phyloP scores from a whole-genome alignment of 2,888 invertebrate genomes.

The Hyposoter dolosus region DNA sequence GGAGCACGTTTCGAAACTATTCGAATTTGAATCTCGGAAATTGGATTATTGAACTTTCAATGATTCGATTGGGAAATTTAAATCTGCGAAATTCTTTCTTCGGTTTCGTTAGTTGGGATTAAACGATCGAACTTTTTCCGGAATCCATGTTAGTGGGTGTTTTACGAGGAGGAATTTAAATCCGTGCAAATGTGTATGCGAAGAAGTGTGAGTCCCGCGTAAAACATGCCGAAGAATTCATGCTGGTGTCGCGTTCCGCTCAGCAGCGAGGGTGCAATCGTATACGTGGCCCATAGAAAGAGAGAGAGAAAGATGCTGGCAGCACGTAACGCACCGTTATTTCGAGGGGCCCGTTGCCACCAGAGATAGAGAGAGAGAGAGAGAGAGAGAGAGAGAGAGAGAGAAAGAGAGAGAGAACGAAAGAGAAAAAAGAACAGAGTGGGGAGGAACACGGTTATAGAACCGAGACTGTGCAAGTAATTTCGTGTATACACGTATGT shows the following conservation, averaged over 20 bases:
- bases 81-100: neutral
- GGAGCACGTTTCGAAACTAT: neutral
- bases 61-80: neutral
- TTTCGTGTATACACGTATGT: neutral
- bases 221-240: slow-evolving; percentile 34
- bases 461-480: slow-evolving; percentile 42
- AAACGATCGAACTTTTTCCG: neutral
- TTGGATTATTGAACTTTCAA: neutral
- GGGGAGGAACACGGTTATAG: slow-evolving; percentile 58
- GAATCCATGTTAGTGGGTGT: slow-evolving; percentile 35
- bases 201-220: slow-evolving; percentile 22
- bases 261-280: slow-evolving; percentile 41
- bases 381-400: slow-evolving; percentile 14
- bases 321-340: slow-evolving; percentile 78
- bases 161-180: slow-evolving; percentile 48
- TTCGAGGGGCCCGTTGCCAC: slow-evolving; percentile 65
- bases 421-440: slow-evolving; percentile 32
- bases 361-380: slow-evolving; percentile 26
- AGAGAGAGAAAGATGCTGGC: slow-evolving; percentile 42
- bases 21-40: too few relatives aligned
- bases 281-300: slow-evolving; percentile 54
- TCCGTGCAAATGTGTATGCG: slow-evolving; percentile 26
- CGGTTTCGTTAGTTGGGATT: neutral
- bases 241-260: slow-evolving; percentile 36
- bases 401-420: slow-evolving; percentile 18